Conservation (phyloP, 2,797 vertebrate genomes). For the Danio tinwini region DNA sequence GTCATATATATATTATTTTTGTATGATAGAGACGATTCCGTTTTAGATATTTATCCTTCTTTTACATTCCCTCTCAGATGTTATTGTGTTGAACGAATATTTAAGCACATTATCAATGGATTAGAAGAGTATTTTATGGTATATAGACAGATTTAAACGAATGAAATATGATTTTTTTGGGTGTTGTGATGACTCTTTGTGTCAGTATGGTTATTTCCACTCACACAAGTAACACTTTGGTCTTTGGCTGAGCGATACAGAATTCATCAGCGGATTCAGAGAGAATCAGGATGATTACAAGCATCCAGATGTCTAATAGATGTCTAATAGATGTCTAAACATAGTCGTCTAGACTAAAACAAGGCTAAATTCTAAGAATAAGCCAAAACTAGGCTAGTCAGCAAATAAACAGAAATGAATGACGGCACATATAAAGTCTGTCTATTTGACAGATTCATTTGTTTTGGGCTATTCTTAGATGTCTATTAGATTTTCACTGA, state of each 20-base stretch:
- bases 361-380: no score
- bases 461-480: no score
- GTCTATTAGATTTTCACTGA: no score
- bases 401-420: no score
- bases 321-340: no score
- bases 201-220: conserved; percentile 37
- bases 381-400: no score
- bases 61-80: conserved; percentile 51
- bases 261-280: background rate
- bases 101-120: conserved; percentile 43
- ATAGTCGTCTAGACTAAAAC: no score
- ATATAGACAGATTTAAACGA: conserved; percentile 50
- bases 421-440: no score
- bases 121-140: conserved; percentile 59
- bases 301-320: no score
- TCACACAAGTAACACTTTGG: conserved; percentile 36
- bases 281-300: background rate
- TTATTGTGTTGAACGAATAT: conserved; percentile 55
- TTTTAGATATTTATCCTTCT: conserved; percentile 54
- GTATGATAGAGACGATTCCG: conserved; percentile 56
- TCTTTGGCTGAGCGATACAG: conserved; percentile 23
- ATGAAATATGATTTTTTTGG: conserved; percentile 50
- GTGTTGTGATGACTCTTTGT: conserved; percentile 49
- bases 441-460: no score
- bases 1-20: conserved; percentile 59